These are phyloP conservation scores for Pandemis corylana DNA, from an alignment of 2,888 invertebrate species.

Conservation along the genomic window DNA sequence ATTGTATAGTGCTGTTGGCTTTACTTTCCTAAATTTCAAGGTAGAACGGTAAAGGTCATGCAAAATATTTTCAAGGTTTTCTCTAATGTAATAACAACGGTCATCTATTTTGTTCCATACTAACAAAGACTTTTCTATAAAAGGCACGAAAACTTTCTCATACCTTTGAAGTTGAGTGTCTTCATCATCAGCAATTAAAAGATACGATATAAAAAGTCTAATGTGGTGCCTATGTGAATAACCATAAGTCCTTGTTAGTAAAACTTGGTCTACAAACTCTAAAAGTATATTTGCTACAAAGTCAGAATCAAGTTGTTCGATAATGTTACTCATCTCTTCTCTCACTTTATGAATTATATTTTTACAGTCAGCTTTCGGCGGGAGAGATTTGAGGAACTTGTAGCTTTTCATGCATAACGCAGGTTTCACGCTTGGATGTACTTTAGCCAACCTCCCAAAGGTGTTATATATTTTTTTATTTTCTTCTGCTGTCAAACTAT, in stretches of 20 bases:
- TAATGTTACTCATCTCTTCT: constrained; percentile 45
- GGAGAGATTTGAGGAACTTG: constrained; percentile 53
- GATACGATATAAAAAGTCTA: constrained; percentile 49
- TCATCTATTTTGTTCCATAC: constrained; percentile 47
- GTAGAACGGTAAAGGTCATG: not conserved
- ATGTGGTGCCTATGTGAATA: constrained; percentile 16
- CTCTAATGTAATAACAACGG: constrained; percentile 22
- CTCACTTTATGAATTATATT: constrained; percentile 46
- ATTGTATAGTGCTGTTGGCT: constrained; percentile 4
- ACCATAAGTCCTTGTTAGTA: constrained; percentile 22
- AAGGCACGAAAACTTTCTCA: constrained; percentile 49
- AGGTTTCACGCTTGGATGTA: constrained; percentile 52
- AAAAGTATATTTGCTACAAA: constrained; percentile 55
- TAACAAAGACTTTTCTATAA: constrained; percentile 51
- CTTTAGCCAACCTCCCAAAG: constrained; percentile 49
- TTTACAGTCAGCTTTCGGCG: constrained; percentile 51
- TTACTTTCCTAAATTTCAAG: constrained; percentile 14
- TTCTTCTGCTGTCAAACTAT: constrained; percentile 58
- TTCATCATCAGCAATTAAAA: constrained; percentile 52
- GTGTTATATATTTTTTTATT: constrained; percentile 56
- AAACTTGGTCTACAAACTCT: constrained; percentile 37
- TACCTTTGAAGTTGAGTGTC: constrained; percentile 52
- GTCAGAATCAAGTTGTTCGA: constrained; percentile 54
- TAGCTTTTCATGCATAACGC: constrained; percentile 58
- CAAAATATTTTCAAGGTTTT: constrained; percentile 12